Percentiles rank a stretch among this genome's conserved stretches.
Conservation (phyloP, 2,113 vertebrate genomes). For the Tricholaema leucomelas region DNA sequence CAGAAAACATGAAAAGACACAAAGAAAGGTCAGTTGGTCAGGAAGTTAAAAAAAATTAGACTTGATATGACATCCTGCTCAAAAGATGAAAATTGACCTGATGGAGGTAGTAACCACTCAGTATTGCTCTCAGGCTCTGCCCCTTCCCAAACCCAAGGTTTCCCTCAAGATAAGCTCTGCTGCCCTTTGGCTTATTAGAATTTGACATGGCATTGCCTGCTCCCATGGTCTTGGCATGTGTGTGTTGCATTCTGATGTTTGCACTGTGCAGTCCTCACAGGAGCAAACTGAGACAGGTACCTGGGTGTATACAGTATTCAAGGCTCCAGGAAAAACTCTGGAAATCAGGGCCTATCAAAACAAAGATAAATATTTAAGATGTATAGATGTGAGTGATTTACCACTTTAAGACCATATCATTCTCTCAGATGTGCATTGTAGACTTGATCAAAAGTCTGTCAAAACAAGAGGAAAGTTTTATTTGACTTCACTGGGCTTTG, state of each 20-base stretch:
- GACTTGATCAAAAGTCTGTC: slow-evolving; percentile 9
- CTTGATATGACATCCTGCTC: background rate
- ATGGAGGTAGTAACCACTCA: background rate
- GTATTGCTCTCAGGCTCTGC: background rate
- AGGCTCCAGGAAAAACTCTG: background rate
- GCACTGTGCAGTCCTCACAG: background rate
- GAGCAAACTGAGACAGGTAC: background rate
- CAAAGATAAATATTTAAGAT: background rate
- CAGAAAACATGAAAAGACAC: background rate
- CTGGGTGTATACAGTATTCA: background rate
- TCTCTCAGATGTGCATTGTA: background rate
- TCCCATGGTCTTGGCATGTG: background rate
- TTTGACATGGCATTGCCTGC: background rate
- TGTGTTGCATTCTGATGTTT: background rate
- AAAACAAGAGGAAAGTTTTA: slow-evolving; percentile 12
- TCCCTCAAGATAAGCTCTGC: background rate
- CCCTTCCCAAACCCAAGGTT: background rate
- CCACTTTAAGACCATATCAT: background rate
- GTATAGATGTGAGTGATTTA: background rate
- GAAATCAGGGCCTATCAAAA: background rate
- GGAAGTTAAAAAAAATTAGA: background rate
- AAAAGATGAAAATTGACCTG: background rate
- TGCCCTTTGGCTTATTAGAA: background rate
- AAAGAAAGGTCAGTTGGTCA: background rate
- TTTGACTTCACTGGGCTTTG: slow-evolving; percentile 24